Percentiles rank a stretch among this genome's conserved stretches.
These are phyloP conservation scores for Enhydra lutris DNA, from an alignment of 2,113 vertebrate species.

Conservation along the genomic window DNA sequence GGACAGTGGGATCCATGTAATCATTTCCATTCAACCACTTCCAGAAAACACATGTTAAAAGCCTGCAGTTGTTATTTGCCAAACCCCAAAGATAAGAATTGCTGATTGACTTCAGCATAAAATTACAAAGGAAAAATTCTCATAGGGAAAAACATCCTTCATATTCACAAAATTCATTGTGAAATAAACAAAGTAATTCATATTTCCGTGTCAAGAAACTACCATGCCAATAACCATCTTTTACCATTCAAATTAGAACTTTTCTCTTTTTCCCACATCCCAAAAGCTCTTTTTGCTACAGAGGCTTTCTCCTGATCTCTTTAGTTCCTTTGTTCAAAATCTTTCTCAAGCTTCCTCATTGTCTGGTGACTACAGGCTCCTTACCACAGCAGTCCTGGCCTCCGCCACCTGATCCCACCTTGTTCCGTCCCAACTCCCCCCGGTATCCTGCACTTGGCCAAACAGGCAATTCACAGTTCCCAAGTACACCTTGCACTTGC, in stretches of 20 bases:
- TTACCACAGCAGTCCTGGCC: background rate
- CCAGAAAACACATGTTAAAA: conserved; percentile 48
- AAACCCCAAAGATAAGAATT: conserved; percentile 36
- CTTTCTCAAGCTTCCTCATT: background rate
- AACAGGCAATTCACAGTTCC: background rate
- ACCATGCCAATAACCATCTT: background rate
- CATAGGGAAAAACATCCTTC: conserved; percentile 38
- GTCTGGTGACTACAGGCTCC: background rate
- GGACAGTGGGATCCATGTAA: background rate
- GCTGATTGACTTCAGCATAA: conserved; percentile 40
- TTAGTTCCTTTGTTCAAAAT: background rate
- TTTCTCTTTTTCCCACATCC: background rate
- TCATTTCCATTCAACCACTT: conserved; percentile 40
- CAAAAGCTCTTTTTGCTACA: background rate
- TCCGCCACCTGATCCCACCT: background rate
- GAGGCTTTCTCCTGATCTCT: background rate
- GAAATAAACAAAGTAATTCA: conserved; percentile 39
- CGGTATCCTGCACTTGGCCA: background rate
- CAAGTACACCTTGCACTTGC: background rate
- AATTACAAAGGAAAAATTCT: conserved; percentile 59
- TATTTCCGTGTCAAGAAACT: conserved; percentile 41
- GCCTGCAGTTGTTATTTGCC: conserved; percentile 25
- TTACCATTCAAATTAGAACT: background rate
- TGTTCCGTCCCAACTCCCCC: background rate
- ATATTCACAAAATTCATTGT: conserved; percentile 47